Conservation (phyloP, 1,140 invertebrate species). For the Drosophila lacertosa region DNA sequence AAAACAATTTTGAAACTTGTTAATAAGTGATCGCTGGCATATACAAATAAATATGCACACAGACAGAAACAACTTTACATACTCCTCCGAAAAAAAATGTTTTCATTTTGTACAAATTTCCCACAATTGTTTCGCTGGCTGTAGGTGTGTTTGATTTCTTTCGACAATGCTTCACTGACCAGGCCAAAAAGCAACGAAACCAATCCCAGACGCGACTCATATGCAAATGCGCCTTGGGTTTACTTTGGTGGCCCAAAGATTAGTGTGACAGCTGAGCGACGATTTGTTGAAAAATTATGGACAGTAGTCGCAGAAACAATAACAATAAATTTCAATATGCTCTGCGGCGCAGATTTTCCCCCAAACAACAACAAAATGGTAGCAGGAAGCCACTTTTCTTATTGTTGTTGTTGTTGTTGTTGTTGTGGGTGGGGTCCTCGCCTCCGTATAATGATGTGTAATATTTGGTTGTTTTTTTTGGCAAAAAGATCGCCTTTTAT, state of each 20-base stretch:
- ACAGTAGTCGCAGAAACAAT: slow-evolving; percentile 74
- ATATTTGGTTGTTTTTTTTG: slow-evolving; percentile 39
- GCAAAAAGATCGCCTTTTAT: slow-evolving; percentile 11
- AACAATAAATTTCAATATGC: slow-evolving; percentile 67
- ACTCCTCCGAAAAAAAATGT: slow-evolving; percentile 43
- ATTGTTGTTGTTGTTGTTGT: not conserved
- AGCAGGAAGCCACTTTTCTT: slow-evolving; percentile 31
- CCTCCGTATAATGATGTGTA: slow-evolving; percentile 51
- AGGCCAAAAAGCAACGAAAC: slow-evolving; percentile 40
- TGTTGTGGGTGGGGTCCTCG: slow-evolving; percentile 28
- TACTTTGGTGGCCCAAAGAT: slow-evolving; percentile 53
- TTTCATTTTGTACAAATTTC: slow-evolving; percentile 61
- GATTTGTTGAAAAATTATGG: slow-evolving; percentile 81
- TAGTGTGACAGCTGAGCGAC: slow-evolving; percentile 82
- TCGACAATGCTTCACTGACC: slow-evolving; percentile 73
- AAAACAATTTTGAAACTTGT: slow-evolving; percentile 80
- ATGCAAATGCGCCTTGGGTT: slow-evolving; percentile 66
- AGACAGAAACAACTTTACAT: slow-evolving; percentile 21
- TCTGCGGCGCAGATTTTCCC: slow-evolving; percentile 5
- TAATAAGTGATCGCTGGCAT: slow-evolving; percentile 61
- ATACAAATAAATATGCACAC: slow-evolving; percentile 18
- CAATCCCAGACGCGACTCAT: slow-evolving; percentile 52
- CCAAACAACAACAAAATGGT: slow-evolving; percentile 16
- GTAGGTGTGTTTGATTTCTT: slow-evolving; percentile 60
- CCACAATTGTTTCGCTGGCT: slow-evolving; percentile 64